Base-by-base conservation (phyloP, 1,140 invertebrate genomes). In the Polypedilum vanderplanki region DNA sequence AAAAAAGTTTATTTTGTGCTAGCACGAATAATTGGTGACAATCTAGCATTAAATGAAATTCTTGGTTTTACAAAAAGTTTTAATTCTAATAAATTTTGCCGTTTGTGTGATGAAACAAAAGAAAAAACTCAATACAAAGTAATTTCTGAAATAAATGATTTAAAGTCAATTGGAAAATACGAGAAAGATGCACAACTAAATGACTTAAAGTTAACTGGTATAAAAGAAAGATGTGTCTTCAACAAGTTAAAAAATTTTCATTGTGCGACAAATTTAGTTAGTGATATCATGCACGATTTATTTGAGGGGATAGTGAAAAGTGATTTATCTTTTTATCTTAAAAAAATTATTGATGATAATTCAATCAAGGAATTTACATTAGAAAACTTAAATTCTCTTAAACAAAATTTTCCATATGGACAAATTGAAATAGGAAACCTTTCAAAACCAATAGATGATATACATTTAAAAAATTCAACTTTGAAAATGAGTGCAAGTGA, bases 211-310 rank as follows among this genome's bases (percentile, higher is more conserved):
- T 46, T 76, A 57, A 80, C 76, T 73, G 81, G 80, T 73, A 77
- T 84, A 15, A 81, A 80, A 78, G 78, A 79, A 77, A 74, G 75
- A 73, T 83, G 80, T 75, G 73, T 80, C 40, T 83, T 80, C 76
- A 77, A 82, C 74, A 18, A 73, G 18, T 64, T 82, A 7, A 74
- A 75, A 40, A 76, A 78, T 76, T 84, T 82, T 79, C 79, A 83
- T 78, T 78, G 81, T 33, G 78, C 78, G 24, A 40, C 80, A 18
- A 83, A 84, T 78, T 77, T 77, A 73, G 77, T 76, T 64, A 78
- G 81, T 57, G 83, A 84, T 77, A 73, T 79, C 1, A 82, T 83
- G 81, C 81, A 84, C 75, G 83, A 84, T 75, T 41, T 83, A 17
- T 79, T 81, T 33, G 82, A 84, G 77, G 81, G 83, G 1, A 77